phyloP scores from a whole-genome alignment of 2,888 invertebrate genomes.

The Mimumesa dahlbomi region DNA sequence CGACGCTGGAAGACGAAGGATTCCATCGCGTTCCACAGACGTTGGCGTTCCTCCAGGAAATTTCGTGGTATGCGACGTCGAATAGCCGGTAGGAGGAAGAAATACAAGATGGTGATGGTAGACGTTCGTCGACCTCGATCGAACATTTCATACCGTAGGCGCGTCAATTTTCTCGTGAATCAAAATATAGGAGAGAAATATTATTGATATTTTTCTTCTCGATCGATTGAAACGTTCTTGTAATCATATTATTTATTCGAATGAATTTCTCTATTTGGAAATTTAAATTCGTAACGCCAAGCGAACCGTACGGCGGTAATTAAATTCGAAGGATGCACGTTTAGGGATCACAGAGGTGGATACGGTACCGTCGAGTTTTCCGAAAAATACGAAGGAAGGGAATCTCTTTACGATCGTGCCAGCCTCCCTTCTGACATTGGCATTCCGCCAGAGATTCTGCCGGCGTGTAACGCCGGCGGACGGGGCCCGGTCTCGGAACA shows the following conservation, averaged over 20 bases:
- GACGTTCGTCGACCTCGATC: constrained; percentile 25
- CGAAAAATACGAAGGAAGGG: no score
- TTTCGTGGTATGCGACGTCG: constrained; percentile 15
- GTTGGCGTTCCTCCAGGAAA: constrained; percentile 43
- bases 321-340: no score
- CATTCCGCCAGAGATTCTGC: constrained; percentile 37
- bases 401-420: no score
- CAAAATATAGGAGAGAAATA: background rate
- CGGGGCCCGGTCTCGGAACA: constrained; percentile 44
- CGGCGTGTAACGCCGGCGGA: constrained; percentile 47
- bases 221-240: no score
- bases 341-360: no score
- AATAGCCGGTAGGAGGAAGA: constrained; percentile 30
- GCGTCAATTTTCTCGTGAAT: no score
- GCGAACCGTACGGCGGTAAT: no score
- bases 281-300: no score
- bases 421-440: constrained; percentile 1
- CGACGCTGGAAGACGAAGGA: constrained; percentile 21
- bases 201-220: background rate
- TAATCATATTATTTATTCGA: no score
- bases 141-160: constrained; percentile 33
- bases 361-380: no score
- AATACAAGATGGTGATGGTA: constrained; percentile 18
- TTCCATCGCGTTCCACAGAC: constrained; percentile 11
- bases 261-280: no score